Evolutionary conservation across 2,113 vertebrate species (phyloP), one percentile per base, ranked within the genome.

Genomic region (Genyomyrus donnyi): DNA sequence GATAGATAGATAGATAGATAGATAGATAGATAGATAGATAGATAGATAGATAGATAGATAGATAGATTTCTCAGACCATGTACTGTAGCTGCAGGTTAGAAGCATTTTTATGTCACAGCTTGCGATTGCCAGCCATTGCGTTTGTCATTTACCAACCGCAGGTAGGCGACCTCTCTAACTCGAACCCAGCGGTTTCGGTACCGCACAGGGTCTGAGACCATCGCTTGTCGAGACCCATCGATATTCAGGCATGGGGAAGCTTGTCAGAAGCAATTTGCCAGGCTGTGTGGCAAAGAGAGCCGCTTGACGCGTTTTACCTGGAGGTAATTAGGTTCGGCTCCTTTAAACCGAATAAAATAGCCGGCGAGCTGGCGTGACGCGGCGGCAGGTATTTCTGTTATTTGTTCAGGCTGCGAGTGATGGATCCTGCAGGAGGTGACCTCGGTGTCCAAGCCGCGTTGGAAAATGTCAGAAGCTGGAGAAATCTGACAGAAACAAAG

Each of bases 251-350:
- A 91, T 35, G 84, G 91, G 66, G 83, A 92, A 90, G 90, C 77
- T 70, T 91, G 95, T 94, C 95, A 94, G 90, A 93, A 93, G 89
- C 62, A 70, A 93, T 95, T 95, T 94, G 92, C 90, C 92, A 24
- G 53, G 88, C 90, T 90, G 89, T 52, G 89, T 58, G 83, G 87
- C 90, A 90, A 90, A 93, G 91, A 92, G 91, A 74, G 90, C 91
- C 50, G 91, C 93, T 93, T 94, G 95, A 95, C 92, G 87, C 90
- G 91, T 56, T 89, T 90, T 93, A 93, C 94, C 92, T 90, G 91
- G 92, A 94, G 94, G 92, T 94, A 94, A 95, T 95, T 93, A 93
- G 93, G 91, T 91, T 92, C 92, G 92, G 93, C 93, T 94, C 93
- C 92, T 93, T 92, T 91, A 91, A 91, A 94, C 92, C 90, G 93